These are phyloP conservation scores for Atethmia centrago DNA, from an alignment of 2,888 invertebrate genomes.

Conservation along the genomic window DNA sequence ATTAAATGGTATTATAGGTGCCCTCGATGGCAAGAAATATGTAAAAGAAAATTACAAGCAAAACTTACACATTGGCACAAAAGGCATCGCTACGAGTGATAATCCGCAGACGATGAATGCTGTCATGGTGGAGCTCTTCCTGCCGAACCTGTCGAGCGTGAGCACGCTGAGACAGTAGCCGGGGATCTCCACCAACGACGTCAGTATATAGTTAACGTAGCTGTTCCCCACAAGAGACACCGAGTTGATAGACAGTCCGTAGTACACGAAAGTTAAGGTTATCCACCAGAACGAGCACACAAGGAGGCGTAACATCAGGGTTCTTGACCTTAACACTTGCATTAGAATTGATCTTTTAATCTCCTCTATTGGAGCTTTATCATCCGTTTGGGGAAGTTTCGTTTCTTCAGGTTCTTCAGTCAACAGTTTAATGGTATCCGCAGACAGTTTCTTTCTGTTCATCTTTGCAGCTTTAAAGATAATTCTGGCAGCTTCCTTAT, in stretches of 20 bases:
- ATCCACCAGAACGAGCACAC: slow-evolving; percentile 95
- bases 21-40: background rate
- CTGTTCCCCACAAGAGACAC: slow-evolving; percentile 94
- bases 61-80: slow-evolving; percentile 89
- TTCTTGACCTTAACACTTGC: slow-evolving; percentile 88
- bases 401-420: slow-evolving; percentile 62
- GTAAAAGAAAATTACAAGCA: background rate
- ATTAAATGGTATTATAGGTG: background rate
- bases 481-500: slow-evolving; percentile 87
- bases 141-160: slow-evolving; percentile 90
- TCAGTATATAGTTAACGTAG: slow-evolving; percentile 94
- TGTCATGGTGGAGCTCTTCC: slow-evolving; percentile 90
- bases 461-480: slow-evolving; percentile 87
- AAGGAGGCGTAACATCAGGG: slow-evolving; percentile 87
- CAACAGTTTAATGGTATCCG: slow-evolving; percentile 72
- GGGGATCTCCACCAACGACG: slow-evolving; percentile 92
- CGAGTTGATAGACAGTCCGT: slow-evolving; percentile 94
- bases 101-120: slow-evolving; percentile 91
- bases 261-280: slow-evolving; percentile 94
- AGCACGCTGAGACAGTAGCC: slow-evolving; percentile 91
- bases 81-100: slow-evolving; percentile 90
- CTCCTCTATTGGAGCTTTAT: slow-evolving; percentile 10
- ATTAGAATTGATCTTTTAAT: slow-evolving; percentile 68
- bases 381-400: slow-evolving; percentile 32
- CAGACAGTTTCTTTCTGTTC: slow-evolving; percentile 83